Conservation (phyloP, 2,888 invertebrate genomes). For the Elegia similella region DNA sequence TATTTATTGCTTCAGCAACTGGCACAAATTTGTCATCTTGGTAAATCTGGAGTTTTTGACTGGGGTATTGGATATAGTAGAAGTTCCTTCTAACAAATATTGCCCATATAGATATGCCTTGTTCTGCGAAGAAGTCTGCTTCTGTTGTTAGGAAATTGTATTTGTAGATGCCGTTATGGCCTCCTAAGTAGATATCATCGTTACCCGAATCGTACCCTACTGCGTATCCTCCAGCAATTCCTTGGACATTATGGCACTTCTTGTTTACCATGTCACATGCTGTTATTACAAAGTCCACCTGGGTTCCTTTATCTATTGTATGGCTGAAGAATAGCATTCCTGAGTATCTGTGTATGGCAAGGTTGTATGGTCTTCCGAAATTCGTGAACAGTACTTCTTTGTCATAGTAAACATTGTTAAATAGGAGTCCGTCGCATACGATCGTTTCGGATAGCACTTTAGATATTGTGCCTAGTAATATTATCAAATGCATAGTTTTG, state of each 20-base stretch:
- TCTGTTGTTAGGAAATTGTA: constrained; percentile 57
- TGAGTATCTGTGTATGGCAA: constrained; percentile 61
- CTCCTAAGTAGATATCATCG: constrained; percentile 69
- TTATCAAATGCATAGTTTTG: not conserved
- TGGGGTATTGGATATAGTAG: constrained; percentile 68
- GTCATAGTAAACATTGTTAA: constrained; percentile 58
- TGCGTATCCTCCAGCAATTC: constrained; percentile 62
- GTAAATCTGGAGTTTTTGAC: constrained; percentile 56
- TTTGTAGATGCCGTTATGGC: constrained; percentile 69
- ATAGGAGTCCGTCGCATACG: constrained; percentile 57
- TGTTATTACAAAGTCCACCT: constrained; percentile 57
- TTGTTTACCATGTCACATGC: constrained; percentile 48
- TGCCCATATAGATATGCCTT: constrained; percentile 64
- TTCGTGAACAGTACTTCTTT: constrained; percentile 44
- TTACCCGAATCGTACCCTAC: constrained; percentile 62
- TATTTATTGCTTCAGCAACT: constrained; percentile 52
- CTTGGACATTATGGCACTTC: constrained; percentile 42
- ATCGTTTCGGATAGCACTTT: constrained; percentile 20
- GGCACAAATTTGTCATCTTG: constrained; percentile 48
- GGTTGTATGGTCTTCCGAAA: constrained; percentile 55
- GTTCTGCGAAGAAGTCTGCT: constrained; percentile 63
- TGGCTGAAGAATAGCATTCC: constrained; percentile 64
- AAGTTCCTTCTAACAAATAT: constrained; percentile 59
- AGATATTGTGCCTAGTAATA: not conserved
- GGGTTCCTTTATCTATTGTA: constrained; percentile 47